Percentiles rank a stretch among this genome's conserved stretches.
phyloP scores from a whole-genome alignment of 2,797 vertebrate species.

The Pseudochirops cupreus region DNA sequence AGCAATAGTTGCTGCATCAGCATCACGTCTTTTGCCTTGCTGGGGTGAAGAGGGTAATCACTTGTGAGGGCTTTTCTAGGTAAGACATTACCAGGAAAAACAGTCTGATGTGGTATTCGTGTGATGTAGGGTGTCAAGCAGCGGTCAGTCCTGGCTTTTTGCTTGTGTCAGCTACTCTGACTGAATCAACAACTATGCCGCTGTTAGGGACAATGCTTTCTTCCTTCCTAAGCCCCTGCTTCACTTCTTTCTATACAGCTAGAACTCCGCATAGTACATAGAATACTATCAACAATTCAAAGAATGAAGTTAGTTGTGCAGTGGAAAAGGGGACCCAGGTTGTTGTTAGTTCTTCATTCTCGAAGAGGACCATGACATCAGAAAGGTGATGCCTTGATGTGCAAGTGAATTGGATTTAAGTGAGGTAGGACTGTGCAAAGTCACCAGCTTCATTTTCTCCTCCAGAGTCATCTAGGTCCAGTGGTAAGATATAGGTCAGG shows the following conservation, averaged over 20 bases:
- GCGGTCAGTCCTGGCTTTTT: neutral
- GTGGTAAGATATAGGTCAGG: no score
- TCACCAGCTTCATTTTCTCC: no score
- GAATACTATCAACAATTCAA: neutral
- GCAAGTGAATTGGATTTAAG: no score
- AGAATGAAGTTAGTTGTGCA: neutral
- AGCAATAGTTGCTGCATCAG: neutral
- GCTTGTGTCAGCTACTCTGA: neutral
- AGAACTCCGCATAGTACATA: neutral
- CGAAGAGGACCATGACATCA: no score
- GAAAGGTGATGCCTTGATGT: no score
- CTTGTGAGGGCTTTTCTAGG: neutral
- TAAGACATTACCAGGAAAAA: neutral
- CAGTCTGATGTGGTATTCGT: neutral
- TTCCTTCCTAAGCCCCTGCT: neutral
- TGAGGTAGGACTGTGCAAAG: no score
- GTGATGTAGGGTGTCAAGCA: neutral
- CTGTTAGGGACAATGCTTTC: neutral
- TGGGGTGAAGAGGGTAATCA: neutral
- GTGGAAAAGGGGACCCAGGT: neutral
- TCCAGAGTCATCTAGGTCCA: no score
- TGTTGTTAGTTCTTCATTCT: no score
- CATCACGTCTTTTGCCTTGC: neutral
- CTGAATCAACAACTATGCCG: neutral
- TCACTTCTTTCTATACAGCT: neutral